phyloP scores from a whole-genome alignment of 2,113 vertebrate genomes.

The Halcyon malimbica region DNA sequence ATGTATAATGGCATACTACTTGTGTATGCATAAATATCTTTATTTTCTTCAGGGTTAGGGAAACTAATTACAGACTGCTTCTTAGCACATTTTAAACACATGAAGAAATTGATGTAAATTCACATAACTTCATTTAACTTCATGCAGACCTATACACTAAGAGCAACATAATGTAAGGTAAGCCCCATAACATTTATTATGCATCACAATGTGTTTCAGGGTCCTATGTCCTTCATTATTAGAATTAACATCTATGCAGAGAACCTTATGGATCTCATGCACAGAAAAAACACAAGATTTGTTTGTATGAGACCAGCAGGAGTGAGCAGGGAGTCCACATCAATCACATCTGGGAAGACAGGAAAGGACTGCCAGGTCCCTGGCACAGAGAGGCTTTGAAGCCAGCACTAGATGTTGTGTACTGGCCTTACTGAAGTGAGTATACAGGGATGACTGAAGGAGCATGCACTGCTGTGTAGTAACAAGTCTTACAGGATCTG shows the following conservation, averaged over 20 bases:
- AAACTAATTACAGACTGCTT: not conserved
- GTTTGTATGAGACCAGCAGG: not conserved
- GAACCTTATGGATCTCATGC: not conserved
- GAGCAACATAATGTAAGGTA: not conserved
- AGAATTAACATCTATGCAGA: not conserved
- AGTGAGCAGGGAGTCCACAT: not conserved
- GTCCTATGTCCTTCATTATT: not conserved
- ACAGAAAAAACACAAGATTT: not conserved
- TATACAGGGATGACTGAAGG: not conserved
- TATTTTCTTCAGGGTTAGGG: not conserved
- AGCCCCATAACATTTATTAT: not conserved
- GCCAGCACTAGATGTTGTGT: fast-evolving
- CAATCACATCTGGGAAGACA: not conserved
- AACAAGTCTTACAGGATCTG: not conserved
- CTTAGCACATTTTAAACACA: not conserved
- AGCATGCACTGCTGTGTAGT: not conserved
- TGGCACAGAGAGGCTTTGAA: fast-evolving
- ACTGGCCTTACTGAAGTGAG: not conserved
- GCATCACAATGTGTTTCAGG: not conserved
- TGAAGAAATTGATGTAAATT: not conserved
- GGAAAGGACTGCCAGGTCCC: not conserved
- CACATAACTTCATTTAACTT: not conserved
- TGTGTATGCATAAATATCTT: not conserved
- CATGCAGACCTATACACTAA: not conserved
- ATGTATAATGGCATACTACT: not conserved